phyloP scores from a whole-genome alignment of 1,140 invertebrate species.

The Rhynchophorus ferrugineus region DNA sequence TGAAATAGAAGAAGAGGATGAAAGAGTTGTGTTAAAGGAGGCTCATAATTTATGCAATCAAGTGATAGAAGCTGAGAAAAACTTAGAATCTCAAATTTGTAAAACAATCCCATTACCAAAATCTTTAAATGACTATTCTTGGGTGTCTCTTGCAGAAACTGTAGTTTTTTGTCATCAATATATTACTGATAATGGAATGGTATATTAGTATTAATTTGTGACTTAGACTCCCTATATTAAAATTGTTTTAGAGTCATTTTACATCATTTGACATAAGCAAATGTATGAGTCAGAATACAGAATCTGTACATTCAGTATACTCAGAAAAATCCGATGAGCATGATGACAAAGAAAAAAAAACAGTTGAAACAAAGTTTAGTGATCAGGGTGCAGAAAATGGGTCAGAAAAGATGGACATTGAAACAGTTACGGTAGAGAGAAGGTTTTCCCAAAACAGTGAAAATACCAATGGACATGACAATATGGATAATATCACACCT shows the following conservation, averaged over 20 bases:
- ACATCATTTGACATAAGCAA: slow-evolving; percentile 36
- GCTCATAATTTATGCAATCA: slow-evolving; percentile 52
- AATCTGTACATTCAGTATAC: slow-evolving; percentile 19
- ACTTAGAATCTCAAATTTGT: slow-evolving; percentile 47
- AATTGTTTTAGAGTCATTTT: slow-evolving; percentile 35
- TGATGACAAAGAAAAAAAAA: slow-evolving; percentile 37
- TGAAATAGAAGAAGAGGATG: slow-evolving; percentile 50
- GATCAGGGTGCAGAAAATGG: slow-evolving; percentile 38
- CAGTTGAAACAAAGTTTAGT: slow-evolving; percentile 34
- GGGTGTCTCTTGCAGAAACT: slow-evolving; percentile 60
- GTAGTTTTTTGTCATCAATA: slow-evolving; percentile 60
- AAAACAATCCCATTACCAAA: slow-evolving; percentile 52
- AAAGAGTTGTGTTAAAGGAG: slow-evolving; percentile 54
- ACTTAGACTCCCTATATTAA: no score
- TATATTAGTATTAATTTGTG: no score
- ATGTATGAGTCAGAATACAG: slow-evolving; percentile 35
- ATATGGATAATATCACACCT: slow-evolving; percentile 31
- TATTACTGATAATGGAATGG: slow-evolving; percentile 49
- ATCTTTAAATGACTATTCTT: slow-evolving; percentile 52
- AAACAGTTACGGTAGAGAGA: slow-evolving; percentile 24
- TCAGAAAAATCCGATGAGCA: slow-evolving; percentile 40
- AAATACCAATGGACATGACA: slow-evolving; percentile 26
- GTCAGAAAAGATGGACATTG: slow-evolving; percentile 26
- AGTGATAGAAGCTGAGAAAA: slow-evolving; percentile 49
- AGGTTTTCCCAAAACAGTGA: slow-evolving; percentile 36